These are phyloP conservation scores for Dendronephthya gigantea DNA, from an alignment of 64 coral and sea anemone genomes.

Conservation along the genomic window DNA sequence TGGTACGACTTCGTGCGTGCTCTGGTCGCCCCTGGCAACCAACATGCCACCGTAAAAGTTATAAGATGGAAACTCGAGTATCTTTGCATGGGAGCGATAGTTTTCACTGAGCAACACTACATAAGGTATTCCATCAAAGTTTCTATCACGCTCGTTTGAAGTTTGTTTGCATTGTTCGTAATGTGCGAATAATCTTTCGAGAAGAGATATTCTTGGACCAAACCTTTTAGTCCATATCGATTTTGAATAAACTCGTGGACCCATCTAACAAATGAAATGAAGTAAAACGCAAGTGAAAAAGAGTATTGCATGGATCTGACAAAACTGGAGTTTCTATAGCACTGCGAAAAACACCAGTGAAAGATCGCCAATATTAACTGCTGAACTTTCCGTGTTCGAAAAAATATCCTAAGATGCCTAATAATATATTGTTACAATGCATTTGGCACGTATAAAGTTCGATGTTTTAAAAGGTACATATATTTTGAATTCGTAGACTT, in stretches of 20 bases:
- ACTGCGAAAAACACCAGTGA: too few relatives aligned
- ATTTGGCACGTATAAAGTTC: too few relatives aligned
- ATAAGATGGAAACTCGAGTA: background rate
- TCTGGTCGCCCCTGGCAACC: conserved; percentile 34
- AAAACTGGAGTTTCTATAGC: too few relatives aligned
- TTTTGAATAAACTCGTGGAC: background rate
- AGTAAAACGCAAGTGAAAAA: too few relatives aligned
- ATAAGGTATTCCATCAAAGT: background rate
- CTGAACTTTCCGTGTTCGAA: too few relatives aligned
- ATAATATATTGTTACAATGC: too few relatives aligned
- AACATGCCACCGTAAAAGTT: conserved; percentile 14
- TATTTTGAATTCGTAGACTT: too few relatives aligned
- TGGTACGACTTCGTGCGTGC: conserved; percentile 24
- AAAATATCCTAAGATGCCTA: too few relatives aligned
- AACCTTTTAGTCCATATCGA: background rate
- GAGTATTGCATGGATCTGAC: too few relatives aligned
- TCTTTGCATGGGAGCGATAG: background rate
- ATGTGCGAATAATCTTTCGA: background rate
- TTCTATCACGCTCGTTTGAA: background rate
- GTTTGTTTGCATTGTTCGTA: background rate
- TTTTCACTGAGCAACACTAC: background rate
- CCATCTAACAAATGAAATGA: background rate
- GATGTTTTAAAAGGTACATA: too few relatives aligned
- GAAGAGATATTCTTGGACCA: background rate
- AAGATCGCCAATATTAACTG: too few relatives aligned